Conservation (phyloP, 2,113 vertebrate genomes). For the Toxostoma redivivum region DNA sequence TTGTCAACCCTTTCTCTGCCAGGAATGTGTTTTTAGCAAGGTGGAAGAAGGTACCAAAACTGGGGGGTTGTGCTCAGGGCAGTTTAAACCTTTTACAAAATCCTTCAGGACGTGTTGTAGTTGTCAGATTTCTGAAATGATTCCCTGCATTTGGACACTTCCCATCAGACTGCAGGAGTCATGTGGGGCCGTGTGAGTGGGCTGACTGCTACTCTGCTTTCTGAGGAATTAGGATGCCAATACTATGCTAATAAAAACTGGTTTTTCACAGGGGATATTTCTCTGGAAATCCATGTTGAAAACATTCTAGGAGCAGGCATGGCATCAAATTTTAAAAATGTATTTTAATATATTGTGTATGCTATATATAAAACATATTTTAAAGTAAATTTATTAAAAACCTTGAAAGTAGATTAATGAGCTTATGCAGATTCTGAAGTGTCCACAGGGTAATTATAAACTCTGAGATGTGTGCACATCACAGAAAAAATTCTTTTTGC, state of each 20-base stretch:
- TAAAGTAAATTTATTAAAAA: neutral
- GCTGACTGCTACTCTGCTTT: neutral
- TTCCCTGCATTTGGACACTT: neutral
- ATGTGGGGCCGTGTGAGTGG: neutral
- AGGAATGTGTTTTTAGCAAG: neutral
- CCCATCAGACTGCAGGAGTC: neutral
- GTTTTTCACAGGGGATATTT: neutral
- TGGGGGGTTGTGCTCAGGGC: neutral
- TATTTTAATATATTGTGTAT: neutral
- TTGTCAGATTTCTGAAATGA: neutral
- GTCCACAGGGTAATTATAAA: neutral
- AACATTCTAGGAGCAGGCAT: neutral
- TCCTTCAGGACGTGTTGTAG: neutral
- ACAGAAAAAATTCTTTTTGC: neutral
- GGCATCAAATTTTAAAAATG: neutral
- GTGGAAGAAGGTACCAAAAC: neutral
- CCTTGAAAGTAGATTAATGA: neutral
- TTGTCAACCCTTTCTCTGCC: neutral
- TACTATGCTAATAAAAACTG: neutral
- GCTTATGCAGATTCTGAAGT: neutral
- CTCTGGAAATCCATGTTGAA: neutral
- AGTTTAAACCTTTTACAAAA: neutral
- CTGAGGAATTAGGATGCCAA: neutral
- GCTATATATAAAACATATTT: neutral
- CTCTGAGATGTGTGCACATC: neutral